These are phyloP conservation scores for Spheniscus mendiculus DNA, from an alignment of 2,113 vertebrate species.

Conservation along the genomic window DNA sequence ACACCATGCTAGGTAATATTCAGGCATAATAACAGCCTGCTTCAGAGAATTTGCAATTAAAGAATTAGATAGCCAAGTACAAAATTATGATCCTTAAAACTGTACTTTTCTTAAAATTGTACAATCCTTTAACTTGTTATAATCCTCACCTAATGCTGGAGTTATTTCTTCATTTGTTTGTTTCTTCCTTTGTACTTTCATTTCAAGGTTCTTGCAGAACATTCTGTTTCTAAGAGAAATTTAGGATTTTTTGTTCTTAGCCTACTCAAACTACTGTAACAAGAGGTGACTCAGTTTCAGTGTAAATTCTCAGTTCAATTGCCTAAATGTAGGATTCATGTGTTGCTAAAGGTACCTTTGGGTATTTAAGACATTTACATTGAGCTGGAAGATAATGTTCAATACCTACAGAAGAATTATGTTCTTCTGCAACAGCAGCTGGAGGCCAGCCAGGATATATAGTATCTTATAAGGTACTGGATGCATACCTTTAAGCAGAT, in stretches of 20 bases:
- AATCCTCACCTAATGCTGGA: not conserved
- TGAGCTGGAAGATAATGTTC: not conserved
- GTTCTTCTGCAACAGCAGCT: not conserved
- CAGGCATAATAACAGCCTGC: not conserved
- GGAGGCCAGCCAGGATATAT: not conserved
- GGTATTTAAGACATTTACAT: not conserved
- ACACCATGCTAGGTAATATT: not conserved
- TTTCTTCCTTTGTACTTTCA: not conserved
- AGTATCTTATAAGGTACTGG: not conserved
- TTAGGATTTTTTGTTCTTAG: not conserved
- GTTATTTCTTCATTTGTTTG: not conserved
- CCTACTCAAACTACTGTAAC: not conserved
- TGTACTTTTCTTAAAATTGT: not conserved
- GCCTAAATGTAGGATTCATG: not conserved
- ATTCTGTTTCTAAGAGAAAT: not conserved
- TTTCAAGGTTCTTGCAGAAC: not conserved
- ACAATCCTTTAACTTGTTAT: not conserved
- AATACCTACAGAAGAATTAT: not conserved
- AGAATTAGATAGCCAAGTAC: not conserved
- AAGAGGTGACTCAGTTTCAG: not conserved
- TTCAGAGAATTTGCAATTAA: conserved; percentile 22
- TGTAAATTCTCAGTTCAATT: not conserved
- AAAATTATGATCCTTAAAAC: conserved; percentile 17
- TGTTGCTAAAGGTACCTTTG: not conserved
- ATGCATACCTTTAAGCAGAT: not conserved